A percentile compares a stretch with the other conserved stretches of the same genome.
Evolutionary conservation across 2,797 vertebrate species (phyloP).

Genomic region (Scarus forsteni): DNA sequence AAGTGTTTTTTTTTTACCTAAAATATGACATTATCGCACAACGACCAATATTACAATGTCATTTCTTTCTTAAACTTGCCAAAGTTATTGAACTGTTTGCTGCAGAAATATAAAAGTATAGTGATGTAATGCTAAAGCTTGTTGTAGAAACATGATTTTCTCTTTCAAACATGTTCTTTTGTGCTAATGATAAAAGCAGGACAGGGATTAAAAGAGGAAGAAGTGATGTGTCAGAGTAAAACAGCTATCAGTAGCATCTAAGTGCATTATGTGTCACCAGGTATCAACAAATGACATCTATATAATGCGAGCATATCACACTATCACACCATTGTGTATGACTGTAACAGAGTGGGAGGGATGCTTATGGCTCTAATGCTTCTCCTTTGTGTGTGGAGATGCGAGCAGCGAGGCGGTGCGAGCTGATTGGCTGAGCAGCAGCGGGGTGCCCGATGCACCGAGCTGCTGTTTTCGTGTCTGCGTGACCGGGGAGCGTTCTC

Average conservation of each 20-base stretch:
- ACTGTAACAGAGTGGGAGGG: neutral
- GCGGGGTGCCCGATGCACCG: constrained; percentile 26
- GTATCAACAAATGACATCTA: neutral
- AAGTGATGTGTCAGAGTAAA: too few relatives aligned
- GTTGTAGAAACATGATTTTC: too few relatives aligned
- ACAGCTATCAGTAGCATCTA: neutral
- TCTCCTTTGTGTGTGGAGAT: constrained; percentile 6
- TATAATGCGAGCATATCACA: neutral
- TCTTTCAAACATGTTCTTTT: too few relatives aligned
- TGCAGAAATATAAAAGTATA: too few relatives aligned
- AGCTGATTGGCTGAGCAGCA: constrained; percentile 59
- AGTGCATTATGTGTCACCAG: neutral
- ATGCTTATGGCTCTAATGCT: neutral
- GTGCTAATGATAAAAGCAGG: too few relatives aligned
- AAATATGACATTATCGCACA: too few relatives aligned
- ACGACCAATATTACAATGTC: too few relatives aligned
- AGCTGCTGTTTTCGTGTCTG: constrained; percentile 49
- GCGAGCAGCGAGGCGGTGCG: neutral
- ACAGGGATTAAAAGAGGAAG: too few relatives aligned
- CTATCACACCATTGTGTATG: neutral
- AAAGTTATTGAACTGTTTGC: too few relatives aligned
- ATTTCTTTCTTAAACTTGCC: too few relatives aligned
- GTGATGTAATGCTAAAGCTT: too few relatives aligned
- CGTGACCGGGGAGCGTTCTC: constrained; percentile 42
- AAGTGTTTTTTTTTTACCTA: too few relatives aligned